Base-by-base conservation (phyloP, 2,888 invertebrate genomes). In the Thera britannica region DNA sequence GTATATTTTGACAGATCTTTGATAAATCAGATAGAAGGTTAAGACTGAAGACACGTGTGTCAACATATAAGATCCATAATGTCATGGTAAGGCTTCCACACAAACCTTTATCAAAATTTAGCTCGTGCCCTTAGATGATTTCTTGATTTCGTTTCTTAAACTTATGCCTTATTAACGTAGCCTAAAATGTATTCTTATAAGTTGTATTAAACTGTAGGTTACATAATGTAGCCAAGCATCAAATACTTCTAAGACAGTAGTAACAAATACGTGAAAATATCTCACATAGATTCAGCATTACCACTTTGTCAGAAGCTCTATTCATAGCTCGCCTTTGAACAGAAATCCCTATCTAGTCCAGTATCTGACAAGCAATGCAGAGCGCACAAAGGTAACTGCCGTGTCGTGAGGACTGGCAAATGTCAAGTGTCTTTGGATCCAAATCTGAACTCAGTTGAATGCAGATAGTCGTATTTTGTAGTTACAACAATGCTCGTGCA, bases 321-420 rank as follows among this genome's bases (percentile, higher is more conserved):
- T n/a, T 38, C 36, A 56, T 38, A 56, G 48, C 62, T 54, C 48
- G 9, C 44, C 36, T 64, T 65, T 59, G 58, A 59, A 54, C 54
- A 38, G 5, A n/a, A 36, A 65, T 65, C 59, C 64, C 58, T 58
- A 46, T 46, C 52, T 11, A 36, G 54, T 46, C 54, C 64, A 12
- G 23, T 36, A n/a, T 36, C 58, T 23, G 58, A 46, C 64, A 65
- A 65, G 58, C 64, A 58, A 65, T 59, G 54, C 46, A 23, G 54
- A 65, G 44, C 52, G 46, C 23, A 41, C 62, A 63, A 57, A 57
- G 49, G 49, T 56, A 56, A 62, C 12, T 62, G 9, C 62, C 57
- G 38, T 63, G 57, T 57, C 57, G 55, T 12, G 59, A 12, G 62
- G 62, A 55, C 61, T 54, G 35, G n/a, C 55, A 48, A 46, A 62